Conservation (phyloP, 2,113 vertebrate species). For the Prionailurus viverrinus region DNA sequence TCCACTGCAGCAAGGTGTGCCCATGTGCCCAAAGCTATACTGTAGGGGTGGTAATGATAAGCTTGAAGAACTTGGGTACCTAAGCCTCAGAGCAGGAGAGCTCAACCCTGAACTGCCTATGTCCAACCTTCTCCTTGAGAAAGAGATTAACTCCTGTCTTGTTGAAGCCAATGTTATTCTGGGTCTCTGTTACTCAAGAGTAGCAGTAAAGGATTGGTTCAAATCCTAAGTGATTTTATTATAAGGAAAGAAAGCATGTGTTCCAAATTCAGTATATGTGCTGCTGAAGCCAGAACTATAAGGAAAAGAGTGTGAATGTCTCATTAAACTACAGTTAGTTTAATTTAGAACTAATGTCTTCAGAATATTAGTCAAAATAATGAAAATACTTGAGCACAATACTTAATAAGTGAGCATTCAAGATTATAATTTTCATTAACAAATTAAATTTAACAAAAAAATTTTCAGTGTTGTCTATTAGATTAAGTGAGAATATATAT, state of each 20-base stretch:
- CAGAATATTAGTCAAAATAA: conserved; percentile 4
- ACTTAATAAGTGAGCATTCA: not conserved
- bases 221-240: not conserved
- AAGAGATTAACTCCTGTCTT: not conserved
- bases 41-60: not conserved
- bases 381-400: not conserved
- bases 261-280: not conserved
- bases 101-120: not conserved
- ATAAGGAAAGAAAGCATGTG: not conserved
- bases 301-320: not conserved
- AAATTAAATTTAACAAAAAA: conserved; percentile 23
- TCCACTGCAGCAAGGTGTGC: not conserved
- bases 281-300: not conserved
- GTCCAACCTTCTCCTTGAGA: not conserved
- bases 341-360: not conserved
- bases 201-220: not conserved
- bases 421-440: not conserved
- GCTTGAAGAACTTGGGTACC: not conserved
- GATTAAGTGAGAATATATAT: not conserved
- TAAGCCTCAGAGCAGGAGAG: not conserved
- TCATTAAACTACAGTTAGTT: not conserved
- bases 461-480: not conserved
- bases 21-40: not conserved
- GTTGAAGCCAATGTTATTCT: not conserved
- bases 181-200: not conserved